Conservation (phyloP, 2,888 invertebrate species). For the Venustoraphidia nigricollis region DNA sequence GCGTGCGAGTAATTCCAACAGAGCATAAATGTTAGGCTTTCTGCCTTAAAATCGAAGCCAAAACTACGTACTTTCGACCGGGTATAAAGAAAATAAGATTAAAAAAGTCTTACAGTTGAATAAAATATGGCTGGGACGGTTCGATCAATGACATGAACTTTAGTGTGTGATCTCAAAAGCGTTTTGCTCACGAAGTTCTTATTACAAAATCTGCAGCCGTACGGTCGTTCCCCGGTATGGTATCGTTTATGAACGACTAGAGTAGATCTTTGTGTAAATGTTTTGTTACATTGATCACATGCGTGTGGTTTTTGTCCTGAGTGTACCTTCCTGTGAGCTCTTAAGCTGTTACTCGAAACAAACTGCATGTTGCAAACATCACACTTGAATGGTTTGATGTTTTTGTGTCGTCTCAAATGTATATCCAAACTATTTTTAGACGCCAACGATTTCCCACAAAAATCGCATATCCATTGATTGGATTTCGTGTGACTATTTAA, state of each 20-base stretch:
- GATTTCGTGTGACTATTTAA: too few species aligned
- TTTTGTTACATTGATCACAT: conserved; percentile 2
- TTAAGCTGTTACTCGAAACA: neutral
- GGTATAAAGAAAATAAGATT: too few species aligned
- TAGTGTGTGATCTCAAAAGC: conserved; percentile 5
- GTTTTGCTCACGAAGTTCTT: conserved; percentile 6
- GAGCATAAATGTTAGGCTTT: too few species aligned
- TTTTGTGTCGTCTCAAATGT: too few species aligned
- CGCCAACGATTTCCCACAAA: conserved; percentile 1
- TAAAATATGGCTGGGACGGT: too few species aligned
- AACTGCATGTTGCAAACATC: neutral
- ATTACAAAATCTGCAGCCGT: conserved; percentile 10
- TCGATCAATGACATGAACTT: neutral
- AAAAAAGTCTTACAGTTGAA: too few species aligned
- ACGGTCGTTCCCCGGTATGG: conserved; percentile 19
- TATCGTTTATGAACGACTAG: conserved; percentile 11
- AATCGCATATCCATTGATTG: neutral
- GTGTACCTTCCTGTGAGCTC: neutral
- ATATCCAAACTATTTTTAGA: too few species aligned
- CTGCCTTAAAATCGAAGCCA: too few species aligned
- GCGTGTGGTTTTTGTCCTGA: too few species aligned
- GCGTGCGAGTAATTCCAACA: too few species aligned
- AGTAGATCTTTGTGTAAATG: conserved; percentile 11
- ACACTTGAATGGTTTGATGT: neutral
- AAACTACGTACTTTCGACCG: too few species aligned